Evolutionary conservation across 2,797 vertebrate genomes (phyloP).

Genomic region (Florisuga fusca): DNA sequence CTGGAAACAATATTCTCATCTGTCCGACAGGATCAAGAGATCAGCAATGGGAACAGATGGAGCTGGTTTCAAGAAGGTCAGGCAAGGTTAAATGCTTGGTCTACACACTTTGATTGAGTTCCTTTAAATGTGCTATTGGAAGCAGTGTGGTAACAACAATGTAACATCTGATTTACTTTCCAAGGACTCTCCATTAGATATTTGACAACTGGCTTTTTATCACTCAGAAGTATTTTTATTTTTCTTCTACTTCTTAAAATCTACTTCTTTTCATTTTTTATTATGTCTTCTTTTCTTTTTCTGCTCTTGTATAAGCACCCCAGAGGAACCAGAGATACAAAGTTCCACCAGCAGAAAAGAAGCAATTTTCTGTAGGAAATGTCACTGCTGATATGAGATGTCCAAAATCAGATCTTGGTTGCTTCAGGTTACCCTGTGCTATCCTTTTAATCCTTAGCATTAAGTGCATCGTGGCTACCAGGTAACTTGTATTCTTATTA

Average conservation of each 20-base stretch:
- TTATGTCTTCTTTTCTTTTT: neutral
- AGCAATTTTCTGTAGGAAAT: neutral
- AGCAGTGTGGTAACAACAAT: neutral
- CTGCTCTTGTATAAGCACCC: neutral
- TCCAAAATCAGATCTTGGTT: slow-evolving; percentile 31
- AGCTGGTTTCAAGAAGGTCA: neutral
- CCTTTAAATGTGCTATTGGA: neutral
- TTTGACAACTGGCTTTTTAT: neutral
- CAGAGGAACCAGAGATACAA: neutral
- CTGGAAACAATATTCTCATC: neutral
- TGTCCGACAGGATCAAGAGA: neutral
- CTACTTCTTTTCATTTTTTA: neutral
- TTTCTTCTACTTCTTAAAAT: too few relatives aligned
- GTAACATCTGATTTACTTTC: neutral
- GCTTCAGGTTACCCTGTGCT: slow-evolving; percentile 11
- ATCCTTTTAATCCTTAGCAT: neutral
- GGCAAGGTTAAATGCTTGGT: neutral
- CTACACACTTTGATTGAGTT: neutral
- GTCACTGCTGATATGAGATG: neutral
- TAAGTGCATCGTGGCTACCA: neutral
- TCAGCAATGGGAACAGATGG: neutral
- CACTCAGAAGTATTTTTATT: neutral
- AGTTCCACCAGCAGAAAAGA: neutral
- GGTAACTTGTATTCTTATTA: neutral
- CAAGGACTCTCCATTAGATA: neutral